A percentile compares a stretch with the other conserved stretches of the same genome.
phyloP scores from a whole-genome alignment of 2,797 vertebrate genomes.

The Nannoperca obscura region DNA sequence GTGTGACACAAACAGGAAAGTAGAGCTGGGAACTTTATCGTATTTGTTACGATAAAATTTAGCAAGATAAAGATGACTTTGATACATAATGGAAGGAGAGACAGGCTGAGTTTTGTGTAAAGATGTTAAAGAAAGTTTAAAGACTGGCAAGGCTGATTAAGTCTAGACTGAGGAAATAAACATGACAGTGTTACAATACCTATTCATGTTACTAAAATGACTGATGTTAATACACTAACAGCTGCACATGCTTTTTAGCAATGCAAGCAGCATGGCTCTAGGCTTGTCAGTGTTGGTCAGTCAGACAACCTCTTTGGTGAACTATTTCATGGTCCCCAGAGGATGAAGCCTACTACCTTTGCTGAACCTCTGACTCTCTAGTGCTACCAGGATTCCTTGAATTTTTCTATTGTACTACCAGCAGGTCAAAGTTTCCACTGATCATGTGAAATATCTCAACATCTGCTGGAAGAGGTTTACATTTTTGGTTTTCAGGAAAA shows the following conservation, averaged over 20 bases:
- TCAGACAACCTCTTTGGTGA: background rate
- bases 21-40: too few species aligned
- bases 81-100: background rate
- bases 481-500: background rate
- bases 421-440: background rate
- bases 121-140: background rate
- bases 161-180: background rate
- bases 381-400: background rate
- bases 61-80: background rate
- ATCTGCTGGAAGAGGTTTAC: background rate
- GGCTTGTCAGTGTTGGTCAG: background rate
- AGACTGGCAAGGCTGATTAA: background rate
- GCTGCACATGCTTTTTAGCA: background rate
- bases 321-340: background rate
- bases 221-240: background rate
- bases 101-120: background rate
- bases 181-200: background rate
- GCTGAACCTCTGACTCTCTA: too few species aligned
- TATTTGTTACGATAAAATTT: background rate
- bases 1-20: slow-evolving; percentile 36
- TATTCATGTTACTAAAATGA: background rate
- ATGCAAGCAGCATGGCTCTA: background rate
- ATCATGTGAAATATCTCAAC: background rate
- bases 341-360: too few species aligned
- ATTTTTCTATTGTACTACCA: background rate